Percentiles rank a stretch among this genome's conserved stretches.
These are phyloP conservation scores for Uria lomvia DNA, from an alignment of 2,113 vertebrate genomes.

Conservation along the genomic window DNA sequence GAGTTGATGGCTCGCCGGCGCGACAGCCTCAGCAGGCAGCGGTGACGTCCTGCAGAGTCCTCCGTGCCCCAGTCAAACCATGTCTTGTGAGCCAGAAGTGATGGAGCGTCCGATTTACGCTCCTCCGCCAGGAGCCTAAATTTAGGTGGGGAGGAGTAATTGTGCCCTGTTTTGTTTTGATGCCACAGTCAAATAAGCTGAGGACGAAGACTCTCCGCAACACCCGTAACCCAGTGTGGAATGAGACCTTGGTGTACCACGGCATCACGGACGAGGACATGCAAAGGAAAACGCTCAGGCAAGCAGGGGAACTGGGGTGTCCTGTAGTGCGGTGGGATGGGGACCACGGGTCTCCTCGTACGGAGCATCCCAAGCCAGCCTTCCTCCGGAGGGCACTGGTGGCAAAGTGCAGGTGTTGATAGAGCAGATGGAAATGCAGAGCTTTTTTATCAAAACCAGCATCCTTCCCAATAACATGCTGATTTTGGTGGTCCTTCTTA, in stretches of 20 bases:
- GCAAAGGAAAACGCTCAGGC: constrained; percentile 96
- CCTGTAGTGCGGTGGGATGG: accelerated
- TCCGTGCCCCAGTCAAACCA: neutral
- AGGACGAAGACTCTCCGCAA: constrained; percentile 94
- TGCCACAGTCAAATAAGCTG: constrained; percentile 87
- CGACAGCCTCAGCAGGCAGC: neutral
- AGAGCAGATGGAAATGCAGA: neutral
- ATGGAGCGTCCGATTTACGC: neutral
- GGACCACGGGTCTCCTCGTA: accelerated
- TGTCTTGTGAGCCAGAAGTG: neutral
- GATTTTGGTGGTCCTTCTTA: neutral
- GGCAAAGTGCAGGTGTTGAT: accelerated
- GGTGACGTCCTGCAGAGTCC: neutral
- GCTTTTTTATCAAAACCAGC: neutral
- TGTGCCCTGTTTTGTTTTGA: accelerated
- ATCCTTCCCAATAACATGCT: accelerated
- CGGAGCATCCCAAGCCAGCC: accelerated
- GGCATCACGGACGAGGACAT: constrained; percentile 95
- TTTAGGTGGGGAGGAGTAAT: neutral
- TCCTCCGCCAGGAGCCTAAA: neutral
- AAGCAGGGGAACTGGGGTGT: neutral
- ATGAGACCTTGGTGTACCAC: constrained; percentile 91
- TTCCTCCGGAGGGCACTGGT: neutral
- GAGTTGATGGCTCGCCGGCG: accelerated
- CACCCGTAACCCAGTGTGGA: constrained; percentile 94